These are phyloP conservation scores for Drosophila melanosoma DNA, from an alignment of 2,888 invertebrate species.

Conservation along the genomic window DNA sequence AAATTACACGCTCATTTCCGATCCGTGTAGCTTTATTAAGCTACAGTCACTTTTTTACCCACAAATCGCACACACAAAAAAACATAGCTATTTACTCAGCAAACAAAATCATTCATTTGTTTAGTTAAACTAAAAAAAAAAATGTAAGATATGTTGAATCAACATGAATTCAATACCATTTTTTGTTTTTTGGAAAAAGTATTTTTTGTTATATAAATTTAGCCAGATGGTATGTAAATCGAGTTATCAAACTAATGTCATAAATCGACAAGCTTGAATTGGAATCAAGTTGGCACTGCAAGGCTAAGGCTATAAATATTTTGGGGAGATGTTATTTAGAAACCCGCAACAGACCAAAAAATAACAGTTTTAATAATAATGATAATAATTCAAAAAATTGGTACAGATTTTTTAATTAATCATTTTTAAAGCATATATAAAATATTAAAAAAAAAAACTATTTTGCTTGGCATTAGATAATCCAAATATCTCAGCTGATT, in stretches of 20 bases:
- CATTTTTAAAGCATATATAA: too few species aligned
- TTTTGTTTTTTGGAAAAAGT: too few species aligned
- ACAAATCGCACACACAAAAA: constrained; percentile 2
- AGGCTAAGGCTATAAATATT: too few species aligned
- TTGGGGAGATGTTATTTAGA: too few species aligned
- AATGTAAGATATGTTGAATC: too few species aligned
- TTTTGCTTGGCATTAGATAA: neutral
- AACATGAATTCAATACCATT: too few species aligned
- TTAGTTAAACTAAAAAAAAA: neutral
- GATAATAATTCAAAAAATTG: neutral
- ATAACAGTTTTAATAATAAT: neutral
- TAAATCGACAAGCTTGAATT: neutral
- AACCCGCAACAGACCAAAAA: too few species aligned
- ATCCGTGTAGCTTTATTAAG: constrained; percentile 76
- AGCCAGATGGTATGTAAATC: neutral
- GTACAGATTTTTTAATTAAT: neutral
- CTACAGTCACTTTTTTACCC: constrained; percentile 38
- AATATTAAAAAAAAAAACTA: neutral
- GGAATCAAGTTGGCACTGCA: too few species aligned
- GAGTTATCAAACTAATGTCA: neutral
- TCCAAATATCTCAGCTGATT: neutral
- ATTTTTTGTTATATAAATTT: too few species aligned
- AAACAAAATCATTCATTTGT: neutral
- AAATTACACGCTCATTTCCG: constrained; percentile 80
- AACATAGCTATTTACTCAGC: neutral